These are phyloP conservation scores for Luperina testacea DNA, from an alignment of 2,888 invertebrate genomes.

Conservation along the genomic window DNA sequence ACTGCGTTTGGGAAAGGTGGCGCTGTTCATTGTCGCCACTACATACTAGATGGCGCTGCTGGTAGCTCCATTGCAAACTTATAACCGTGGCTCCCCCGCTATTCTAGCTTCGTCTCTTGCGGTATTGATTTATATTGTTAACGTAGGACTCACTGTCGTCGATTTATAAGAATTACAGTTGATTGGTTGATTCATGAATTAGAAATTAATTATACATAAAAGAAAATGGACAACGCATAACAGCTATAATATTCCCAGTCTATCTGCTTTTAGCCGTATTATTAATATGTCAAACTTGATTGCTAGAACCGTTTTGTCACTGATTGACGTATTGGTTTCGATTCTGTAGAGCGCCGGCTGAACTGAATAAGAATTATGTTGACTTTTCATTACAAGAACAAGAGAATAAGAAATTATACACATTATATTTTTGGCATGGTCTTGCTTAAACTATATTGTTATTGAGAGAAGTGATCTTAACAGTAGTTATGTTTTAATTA, in stretches of 20 bases:
- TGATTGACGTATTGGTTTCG: constrained; percentile 36
- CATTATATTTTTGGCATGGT: not conserved
- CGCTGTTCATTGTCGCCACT: constrained; percentile 47
- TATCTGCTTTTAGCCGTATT: constrained; percentile 14
- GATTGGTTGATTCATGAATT: constrained; percentile 42
- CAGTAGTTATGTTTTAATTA: not conserved
- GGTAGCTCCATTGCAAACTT: constrained; percentile 8
- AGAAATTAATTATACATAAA: not conserved
- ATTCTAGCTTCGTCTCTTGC: constrained; percentile 7
- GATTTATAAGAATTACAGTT: constrained; percentile 31
- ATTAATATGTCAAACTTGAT: constrained; percentile 15
- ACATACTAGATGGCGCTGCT: constrained; percentile 60
- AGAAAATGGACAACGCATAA: constrained; percentile 1
- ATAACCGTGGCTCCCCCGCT: not conserved
- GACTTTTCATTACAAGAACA: not conserved
- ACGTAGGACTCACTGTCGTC: constrained; percentile 10
- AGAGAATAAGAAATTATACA: not conserved
- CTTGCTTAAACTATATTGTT: not conserved
- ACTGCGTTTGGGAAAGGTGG: not conserved
- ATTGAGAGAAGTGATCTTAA: not conserved
- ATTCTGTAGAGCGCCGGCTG: constrained; percentile 3
- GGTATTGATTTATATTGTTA: constrained; percentile 53
- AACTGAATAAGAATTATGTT: constrained; percentile 17
- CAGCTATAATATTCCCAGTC: not conserved
- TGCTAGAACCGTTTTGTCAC: constrained; percentile 23